Percentiles rank a stretch among this genome's conserved stretches.
Evolutionary conservation across 2,797 vertebrate genomes (phyloP).

Genomic region (Enteromius thamalakanensis): DNA sequence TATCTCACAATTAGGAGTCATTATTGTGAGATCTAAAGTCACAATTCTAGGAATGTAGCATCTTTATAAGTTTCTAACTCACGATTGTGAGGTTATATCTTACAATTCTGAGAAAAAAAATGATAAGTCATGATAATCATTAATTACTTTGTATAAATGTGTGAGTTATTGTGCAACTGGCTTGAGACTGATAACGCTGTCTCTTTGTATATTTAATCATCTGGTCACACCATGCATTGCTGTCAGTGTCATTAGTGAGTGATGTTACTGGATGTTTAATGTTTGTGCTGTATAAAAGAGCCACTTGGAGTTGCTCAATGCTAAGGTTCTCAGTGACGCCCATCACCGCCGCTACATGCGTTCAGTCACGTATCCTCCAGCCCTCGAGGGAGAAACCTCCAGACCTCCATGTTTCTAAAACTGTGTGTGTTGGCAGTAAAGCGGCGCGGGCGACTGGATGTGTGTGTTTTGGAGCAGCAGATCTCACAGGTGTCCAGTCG

Average conservation of each 20-base stretch:
- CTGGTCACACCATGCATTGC: neutral
- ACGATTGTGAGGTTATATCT: no score
- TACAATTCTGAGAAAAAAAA: no score
- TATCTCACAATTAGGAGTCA: no score
- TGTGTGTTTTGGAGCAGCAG: constrained; percentile 53
- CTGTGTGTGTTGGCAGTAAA: constrained; percentile 78
- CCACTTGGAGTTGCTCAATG: constrained; percentile 59
- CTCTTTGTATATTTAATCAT: neutral
- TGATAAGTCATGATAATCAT: no score
- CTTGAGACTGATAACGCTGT: neutral
- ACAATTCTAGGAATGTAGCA: no score
- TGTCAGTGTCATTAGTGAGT: neutral
- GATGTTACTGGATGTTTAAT: neutral
- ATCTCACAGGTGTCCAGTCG: constrained; percentile 75
- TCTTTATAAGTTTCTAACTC: no score
- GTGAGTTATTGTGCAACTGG: no score
- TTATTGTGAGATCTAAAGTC: no score
- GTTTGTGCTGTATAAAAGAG: neutral
- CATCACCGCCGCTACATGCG: constrained; percentile 61
- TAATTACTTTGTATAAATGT: no score
- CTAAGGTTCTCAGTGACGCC: constrained; percentile 21
- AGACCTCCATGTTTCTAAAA: constrained; percentile 76
- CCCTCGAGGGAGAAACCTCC: constrained; percentile 65
- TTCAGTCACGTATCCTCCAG: constrained; percentile 78
- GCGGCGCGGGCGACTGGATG: constrained; percentile 66